Evolutionary conservation across 1,140 invertebrate species (phyloP), one percentile per base, ranked within the genome.

Genomic region (Marisa cornuarietis): DNA sequence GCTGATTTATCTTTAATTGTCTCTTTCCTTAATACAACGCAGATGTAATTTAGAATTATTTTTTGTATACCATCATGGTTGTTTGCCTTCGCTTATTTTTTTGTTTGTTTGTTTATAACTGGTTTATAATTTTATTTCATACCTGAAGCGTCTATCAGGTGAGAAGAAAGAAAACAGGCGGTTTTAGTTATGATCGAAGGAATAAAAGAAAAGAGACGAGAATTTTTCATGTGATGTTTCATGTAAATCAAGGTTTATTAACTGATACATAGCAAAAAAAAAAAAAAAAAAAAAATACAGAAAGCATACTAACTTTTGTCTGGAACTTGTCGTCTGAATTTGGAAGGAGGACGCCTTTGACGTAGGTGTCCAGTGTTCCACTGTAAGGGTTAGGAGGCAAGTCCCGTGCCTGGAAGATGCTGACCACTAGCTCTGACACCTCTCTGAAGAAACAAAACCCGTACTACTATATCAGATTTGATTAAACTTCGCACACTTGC

Each of bases 361-460:
- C 94, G 87, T 95, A 96, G 0, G 94, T 95, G 87, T 96, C 94
- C 81, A 95, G 89, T 0, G 93, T 93, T 9, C 93, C 92, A 24
- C 91, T 91, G 52, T 90, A 89, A 89, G 92, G 92, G 74, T 92
- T 93, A 18, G 93, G 92, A 26, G 94, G 87, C 42, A 96, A 91
- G 76, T 95, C 94, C 84, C 94, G 94, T 24, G 94, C 95, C 90
- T 96, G 95, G 71, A 95, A 91, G 0, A 96, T 93, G 83, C 93
- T 95, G 26, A 96, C 94, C 18, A 93, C 92, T 18, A 96, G 91
- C 85, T 95, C 95, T 58, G 94, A 92, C 71, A 93, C 93, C 84
- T 95, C 94, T 80, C 94, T 95, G 88, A 66, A 85, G 86, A 20
- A 79, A 0, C 31, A 10, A 18, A 22, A 76, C 2, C 26, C 54